Percentiles rank a stretch among this genome's conserved stretches.
Evolutionary conservation across 2,888 invertebrate species (phyloP).

Genomic region (Cancer borealis): DNA sequence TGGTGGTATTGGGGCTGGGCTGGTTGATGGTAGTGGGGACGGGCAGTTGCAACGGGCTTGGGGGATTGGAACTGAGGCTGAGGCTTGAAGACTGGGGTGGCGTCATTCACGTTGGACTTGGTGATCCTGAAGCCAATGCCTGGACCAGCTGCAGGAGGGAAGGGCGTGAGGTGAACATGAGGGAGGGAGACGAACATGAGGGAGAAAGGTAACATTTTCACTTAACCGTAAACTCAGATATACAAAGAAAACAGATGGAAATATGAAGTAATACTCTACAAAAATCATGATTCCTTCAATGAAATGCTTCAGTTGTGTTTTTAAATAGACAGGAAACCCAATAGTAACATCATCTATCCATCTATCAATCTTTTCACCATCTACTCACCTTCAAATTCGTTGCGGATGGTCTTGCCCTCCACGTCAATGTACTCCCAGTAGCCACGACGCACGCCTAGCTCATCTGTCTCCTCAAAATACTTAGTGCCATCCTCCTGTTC

Average conservation of each 20-base stretch:
- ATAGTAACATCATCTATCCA: background rate
- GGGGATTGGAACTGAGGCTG: slow-evolving; percentile 65
- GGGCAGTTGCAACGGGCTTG: background rate
- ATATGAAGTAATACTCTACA: background rate
- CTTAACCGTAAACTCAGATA: background rate
- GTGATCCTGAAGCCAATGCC: slow-evolving; percentile 77
- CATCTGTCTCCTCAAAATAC: slow-evolving; percentile 76
- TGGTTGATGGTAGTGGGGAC: slow-evolving; percentile 50
- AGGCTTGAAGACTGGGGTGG: slow-evolving; percentile 58
- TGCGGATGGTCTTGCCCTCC: slow-evolving; percentile 61
- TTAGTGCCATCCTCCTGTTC: slow-evolving; percentile 77
- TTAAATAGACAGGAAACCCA: too few relatives aligned
- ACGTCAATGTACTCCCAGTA: slow-evolving; percentile 74
- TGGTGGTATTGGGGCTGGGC: slow-evolving; percentile 65
- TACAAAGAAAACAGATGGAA: background rate
- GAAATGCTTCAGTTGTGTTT: too few relatives aligned
- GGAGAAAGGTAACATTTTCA: background rate
- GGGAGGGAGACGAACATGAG: background rate
- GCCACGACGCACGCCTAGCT: slow-evolving; percentile 65
- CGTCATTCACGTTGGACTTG: slow-evolving; percentile 67
- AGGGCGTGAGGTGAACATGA: too few relatives aligned
- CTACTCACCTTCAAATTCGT: slow-evolving; percentile 72
- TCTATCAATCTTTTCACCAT: background rate
- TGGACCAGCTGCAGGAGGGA: slow-evolving; percentile 64
- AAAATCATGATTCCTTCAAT: background rate